A percentile compares a stretch with the other conserved stretches of the same genome.
Conservation (phyloP, 2,797 vertebrate genomes). For the Silurus aristotelis region DNA sequence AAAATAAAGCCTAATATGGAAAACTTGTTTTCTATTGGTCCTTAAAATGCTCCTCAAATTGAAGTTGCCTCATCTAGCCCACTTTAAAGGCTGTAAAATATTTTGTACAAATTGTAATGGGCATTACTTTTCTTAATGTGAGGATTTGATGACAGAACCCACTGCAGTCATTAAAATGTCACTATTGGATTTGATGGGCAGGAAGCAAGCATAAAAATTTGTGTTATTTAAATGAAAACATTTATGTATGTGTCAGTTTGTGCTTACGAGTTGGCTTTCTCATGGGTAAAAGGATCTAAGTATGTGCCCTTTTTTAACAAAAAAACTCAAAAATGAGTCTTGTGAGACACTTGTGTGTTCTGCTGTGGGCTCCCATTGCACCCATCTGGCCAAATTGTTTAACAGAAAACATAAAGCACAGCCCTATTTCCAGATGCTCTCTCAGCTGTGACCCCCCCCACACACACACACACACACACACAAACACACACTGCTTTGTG, state of each 20-base stretch:
- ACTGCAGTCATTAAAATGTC: not conserved
- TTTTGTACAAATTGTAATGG: not conserved
- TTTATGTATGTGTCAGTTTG: conserved; percentile 6
- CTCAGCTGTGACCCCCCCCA: conserved; percentile 14
- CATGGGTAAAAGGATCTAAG: conserved; percentile 9
- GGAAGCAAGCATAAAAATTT: not conserved
- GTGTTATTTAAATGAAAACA: conserved; percentile 9
- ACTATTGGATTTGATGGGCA: not conserved
- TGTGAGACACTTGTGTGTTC: conserved; percentile 34
- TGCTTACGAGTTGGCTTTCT: not conserved
- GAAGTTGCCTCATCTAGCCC: not conserved
- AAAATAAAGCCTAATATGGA: not conserved
- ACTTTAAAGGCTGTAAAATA: not conserved
- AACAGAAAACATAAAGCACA: conserved; percentile 61
- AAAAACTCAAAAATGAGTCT: conserved; percentile 8
- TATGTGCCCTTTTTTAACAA: conserved; percentile 30
- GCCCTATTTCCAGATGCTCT: conserved; percentile 75
- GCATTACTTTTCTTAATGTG: not conserved
- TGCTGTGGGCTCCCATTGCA: conserved; percentile 31
- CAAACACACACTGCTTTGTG: conserved; percentile 43
- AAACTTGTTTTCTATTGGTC: not conserved
- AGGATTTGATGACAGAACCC: not conserved
- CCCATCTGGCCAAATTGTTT: conserved; percentile 67
- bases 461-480: not conserved
- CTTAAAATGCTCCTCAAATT: not conserved